These are phyloP conservation scores for Pterocles orientalis DNA, from an alignment of 2,113 vertebrate genomes.

Conservation along the genomic window DNA sequence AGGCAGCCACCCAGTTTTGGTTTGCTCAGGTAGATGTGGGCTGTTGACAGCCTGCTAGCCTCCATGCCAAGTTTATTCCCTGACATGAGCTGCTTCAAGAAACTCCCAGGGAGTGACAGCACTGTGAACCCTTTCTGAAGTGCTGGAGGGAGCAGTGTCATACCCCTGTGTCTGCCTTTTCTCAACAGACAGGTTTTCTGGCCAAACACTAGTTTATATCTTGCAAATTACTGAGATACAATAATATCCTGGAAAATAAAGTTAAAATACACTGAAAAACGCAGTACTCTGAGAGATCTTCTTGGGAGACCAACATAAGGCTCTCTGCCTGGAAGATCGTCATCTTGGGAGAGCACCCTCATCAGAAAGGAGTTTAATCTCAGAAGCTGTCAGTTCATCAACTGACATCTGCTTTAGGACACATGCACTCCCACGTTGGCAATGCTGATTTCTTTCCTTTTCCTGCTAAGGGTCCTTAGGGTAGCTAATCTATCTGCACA, in stretches of 20 bases:
- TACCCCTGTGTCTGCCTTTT: not conserved
- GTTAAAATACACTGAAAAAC: not conserved
- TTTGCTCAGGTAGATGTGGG: not conserved
- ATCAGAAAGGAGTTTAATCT: not conserved
- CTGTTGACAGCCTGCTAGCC: not conserved
- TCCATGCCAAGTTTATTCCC: not conserved
- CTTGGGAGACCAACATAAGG: not conserved
- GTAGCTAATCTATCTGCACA: not conserved
- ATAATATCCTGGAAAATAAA: not conserved
- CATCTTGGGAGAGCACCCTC: not conserved
- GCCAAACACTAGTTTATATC: not conserved
- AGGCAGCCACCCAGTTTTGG: not conserved
- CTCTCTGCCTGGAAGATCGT: not conserved
- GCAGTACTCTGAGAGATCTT: not conserved
- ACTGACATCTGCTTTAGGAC: not conserved
- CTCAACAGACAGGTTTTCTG: not conserved
- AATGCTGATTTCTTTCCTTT: not conserved
- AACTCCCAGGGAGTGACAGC: accelerated
- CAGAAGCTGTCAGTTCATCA: not conserved
- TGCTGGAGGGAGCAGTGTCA: not conserved
- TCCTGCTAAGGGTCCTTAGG: not conserved
- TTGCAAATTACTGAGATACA: not conserved
- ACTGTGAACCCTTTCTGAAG: not conserved
- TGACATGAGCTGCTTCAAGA: not conserved
- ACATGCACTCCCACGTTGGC: accelerated